Base-by-base conservation (phyloP, 2,888 invertebrate genomes). In the Diogma glabrata region DNA sequence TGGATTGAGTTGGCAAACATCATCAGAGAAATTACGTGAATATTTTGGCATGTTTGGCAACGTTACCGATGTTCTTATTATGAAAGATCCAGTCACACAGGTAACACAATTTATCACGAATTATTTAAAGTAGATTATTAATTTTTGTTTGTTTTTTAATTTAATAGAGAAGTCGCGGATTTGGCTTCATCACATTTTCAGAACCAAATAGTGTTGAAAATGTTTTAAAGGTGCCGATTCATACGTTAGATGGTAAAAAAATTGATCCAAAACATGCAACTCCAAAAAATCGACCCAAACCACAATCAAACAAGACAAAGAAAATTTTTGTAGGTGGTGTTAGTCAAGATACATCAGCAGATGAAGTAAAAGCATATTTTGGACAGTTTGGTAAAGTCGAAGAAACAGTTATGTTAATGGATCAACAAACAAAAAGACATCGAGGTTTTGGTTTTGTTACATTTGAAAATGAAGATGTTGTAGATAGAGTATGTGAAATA, bases 251-350 rank as follows among this genome's bases (percentile, higher is more conserved):
- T 71, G 91, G 91, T 57, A 92, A 92, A 72, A 88, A 91, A 71
- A 92, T 92, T 68, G 92, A 92, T 69, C 92, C 92, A 52, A 92
- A 92, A 65, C 90, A 91, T 74, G 91, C 91, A 53, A 91, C 91
- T 49, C 91, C 90, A 57, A 90, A 91, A 70, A 90, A 89, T 59
- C 80, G 89, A 28, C 88, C 89, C 38, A 84, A 87, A 61, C 46
- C 46, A 16, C 81, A 79, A 62, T 85, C 87, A 51, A 88, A 87
- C 66, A 86, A 88, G 64, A 89, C 88, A 60, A 91, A 90, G 73
- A 91, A 91, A 75, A 91, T 91, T 58, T 91, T 91, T 72, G 91
- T 91, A 20, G 91, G 91, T 50, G 91, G 91, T 52, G 90, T 91
- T 54, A 89, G 89, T 52, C 91, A 91, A 69, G 91, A 91, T 73